A percentile compares a stretch with the other conserved stretches of the same genome.
phyloP scores from a whole-genome alignment of 1,140 invertebrate genomes.

The Ganaspis sp. region DNA sequence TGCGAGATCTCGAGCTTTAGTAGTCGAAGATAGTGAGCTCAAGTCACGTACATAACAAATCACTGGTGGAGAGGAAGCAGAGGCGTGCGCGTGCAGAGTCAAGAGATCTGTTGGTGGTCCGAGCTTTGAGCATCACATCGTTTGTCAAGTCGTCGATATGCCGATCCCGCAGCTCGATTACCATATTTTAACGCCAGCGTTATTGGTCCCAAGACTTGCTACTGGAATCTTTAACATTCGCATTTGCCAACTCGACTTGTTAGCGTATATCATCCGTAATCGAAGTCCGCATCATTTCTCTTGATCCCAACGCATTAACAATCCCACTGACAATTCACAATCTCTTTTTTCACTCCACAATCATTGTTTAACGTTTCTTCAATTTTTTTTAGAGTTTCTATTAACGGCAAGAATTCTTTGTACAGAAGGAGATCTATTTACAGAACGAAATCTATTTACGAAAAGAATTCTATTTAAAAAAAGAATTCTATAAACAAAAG shows the following conservation, averaged over 20 bases:
- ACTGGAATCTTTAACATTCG: slow-evolving; percentile 65
- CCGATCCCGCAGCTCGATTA: slow-evolving; percentile 72
- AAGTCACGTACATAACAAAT: slow-evolving; percentile 75
- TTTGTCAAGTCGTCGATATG: slow-evolving; percentile 76
- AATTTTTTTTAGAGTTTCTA: too few species aligned
- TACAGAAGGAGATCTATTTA: too few species aligned
- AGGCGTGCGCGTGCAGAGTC: slow-evolving; percentile 56
- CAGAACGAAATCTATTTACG: too few species aligned
- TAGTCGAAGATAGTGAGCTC: slow-evolving; percentile 66
- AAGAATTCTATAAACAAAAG: too few species aligned
- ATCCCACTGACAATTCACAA: background rate
- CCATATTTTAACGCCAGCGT: slow-evolving; percentile 75
- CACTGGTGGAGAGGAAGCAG: slow-evolving; percentile 62
- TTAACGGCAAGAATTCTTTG: too few species aligned
- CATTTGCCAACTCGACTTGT: slow-evolving; percentile 11
- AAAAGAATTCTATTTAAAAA: too few species aligned
- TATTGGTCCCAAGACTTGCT: slow-evolving; percentile 69
- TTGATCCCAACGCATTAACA: background rate
- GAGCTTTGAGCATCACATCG: slow-evolving; percentile 69
- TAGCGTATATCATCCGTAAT: background rate
- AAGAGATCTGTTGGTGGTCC: slow-evolving; percentile 73
- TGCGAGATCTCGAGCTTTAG: slow-evolving; percentile 40
- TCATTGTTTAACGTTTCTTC: background rate
- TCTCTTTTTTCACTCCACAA: too few species aligned
- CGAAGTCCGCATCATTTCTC: slow-evolving; percentile 1